phyloP scores from a whole-genome alignment of 2,113 vertebrate genomes.

The Machaerirhynchus nigripectus region DNA sequence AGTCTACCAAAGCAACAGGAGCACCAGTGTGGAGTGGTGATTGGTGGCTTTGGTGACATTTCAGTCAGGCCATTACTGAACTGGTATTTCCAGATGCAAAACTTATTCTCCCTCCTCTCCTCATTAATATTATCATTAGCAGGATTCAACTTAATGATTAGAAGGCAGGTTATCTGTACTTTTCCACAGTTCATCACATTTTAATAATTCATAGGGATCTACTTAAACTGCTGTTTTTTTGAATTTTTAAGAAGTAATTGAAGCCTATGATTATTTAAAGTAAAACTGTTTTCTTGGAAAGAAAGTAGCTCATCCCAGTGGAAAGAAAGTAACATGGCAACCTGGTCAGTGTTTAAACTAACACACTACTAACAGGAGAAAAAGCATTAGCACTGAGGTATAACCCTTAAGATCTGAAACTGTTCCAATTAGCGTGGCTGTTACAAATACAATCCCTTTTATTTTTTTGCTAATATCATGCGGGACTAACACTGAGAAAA shows the following conservation, averaged over 20 bases:
- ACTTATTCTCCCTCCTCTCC: slow-evolving; percentile 4
- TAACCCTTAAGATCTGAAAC: background rate
- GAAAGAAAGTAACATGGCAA: background rate
- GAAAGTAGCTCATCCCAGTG: background rate
- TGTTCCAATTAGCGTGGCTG: background rate
- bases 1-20: background rate
- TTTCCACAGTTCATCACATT: slow-evolving; percentile 16
- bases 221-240: background rate
- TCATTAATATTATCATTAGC: background rate
- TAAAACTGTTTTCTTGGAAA: slow-evolving; percentile 41
- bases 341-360: background rate
- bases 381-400: background rate
- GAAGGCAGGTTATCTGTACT: background rate
- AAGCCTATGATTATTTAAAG: slow-evolving; percentile 49
- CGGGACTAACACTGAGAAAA: background rate
- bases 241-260: slow-evolving; percentile 19
- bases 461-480: background rate
- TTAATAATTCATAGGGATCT: slow-evolving; percentile 51
- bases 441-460: background rate
- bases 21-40: background rate
- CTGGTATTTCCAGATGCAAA: slow-evolving; percentile 9
- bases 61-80: background rate
- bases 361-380: background rate
- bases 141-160: background rate
- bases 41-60: background rate